Conservation (phyloP, 2,113 vertebrate genomes). For the Strix aluco region DNA sequence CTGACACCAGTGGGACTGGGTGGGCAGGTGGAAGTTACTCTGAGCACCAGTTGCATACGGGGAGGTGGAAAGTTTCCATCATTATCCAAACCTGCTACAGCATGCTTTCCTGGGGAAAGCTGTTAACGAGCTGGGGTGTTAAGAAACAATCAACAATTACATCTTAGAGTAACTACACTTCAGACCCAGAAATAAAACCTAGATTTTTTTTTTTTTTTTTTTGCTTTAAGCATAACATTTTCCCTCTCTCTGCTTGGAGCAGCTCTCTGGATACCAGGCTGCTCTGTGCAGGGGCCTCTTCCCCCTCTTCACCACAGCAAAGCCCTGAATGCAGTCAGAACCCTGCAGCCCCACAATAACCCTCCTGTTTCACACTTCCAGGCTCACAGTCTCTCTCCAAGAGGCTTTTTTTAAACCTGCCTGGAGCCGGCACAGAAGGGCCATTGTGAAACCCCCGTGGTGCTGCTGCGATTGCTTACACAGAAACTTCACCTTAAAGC, state of each 20-base stretch:
- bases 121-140: not conserved
- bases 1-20: not conserved
- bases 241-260: not conserved
- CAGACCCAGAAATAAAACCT: not conserved
- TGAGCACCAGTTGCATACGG: rapidly evolving
- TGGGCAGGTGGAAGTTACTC: not conserved
- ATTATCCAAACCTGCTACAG: not conserved
- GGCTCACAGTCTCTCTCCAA: not conserved
- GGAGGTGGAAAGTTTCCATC: not conserved
- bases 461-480: not conserved
- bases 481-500: conserved; percentile 17
- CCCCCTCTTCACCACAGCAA: not conserved
- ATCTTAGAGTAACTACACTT: not conserved
- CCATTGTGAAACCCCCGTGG: not conserved
- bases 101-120: not conserved
- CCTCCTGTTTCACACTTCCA: conserved; percentile 11
- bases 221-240: not conserved
- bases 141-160: not conserved
- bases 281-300: not conserved
- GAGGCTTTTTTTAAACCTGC: not conserved
- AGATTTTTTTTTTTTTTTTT: not conserved
- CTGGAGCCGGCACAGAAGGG: conserved; percentile 31
- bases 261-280: not conserved
- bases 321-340: not conserved
- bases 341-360: conserved; percentile 12